Conservation (phyloP, 1,140 invertebrate species). For the Drosophila repleta region DNA sequence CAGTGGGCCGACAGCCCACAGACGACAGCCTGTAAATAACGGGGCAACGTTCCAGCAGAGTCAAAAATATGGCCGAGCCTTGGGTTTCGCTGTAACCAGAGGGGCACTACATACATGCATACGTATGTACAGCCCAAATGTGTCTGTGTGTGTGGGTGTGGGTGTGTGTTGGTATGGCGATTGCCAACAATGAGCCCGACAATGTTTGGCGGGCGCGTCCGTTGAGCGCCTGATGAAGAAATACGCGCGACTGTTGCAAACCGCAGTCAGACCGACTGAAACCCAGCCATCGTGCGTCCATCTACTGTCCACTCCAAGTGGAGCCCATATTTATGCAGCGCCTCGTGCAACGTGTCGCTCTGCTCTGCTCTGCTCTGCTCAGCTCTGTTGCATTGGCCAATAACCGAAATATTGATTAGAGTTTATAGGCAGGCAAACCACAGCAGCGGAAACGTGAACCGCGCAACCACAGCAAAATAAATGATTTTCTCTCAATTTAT, state of each 20-base stretch:
- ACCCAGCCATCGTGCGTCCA: too few species aligned
- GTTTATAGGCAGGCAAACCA: constrained; percentile 30
- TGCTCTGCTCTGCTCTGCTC: constrained; percentile 13
- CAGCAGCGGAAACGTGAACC: constrained; percentile 13
- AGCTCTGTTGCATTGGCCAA: constrained; percentile 62
- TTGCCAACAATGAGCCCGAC: constrained; percentile 25
- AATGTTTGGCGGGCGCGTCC: constrained; percentile 53
- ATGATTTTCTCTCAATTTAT: not conserved
- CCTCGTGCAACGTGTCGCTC: constrained; percentile 44
- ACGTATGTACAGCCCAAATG: constrained; percentile 7
- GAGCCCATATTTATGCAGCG: constrained; percentile 63
- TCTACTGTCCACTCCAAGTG: constrained; percentile 9
- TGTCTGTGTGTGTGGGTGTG: constrained; percentile 5
- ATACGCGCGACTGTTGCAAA: constrained; percentile 60
- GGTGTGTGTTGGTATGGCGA: constrained; percentile 1
- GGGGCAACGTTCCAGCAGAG: constrained; percentile 34
- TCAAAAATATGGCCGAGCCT: constrained; percentile 52
- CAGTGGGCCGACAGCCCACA: not conserved
- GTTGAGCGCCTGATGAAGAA: constrained; percentile 54
- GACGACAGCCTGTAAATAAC: constrained; percentile 44
- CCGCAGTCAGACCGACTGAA: constrained; percentile 49
- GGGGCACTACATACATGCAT: constrained; percentile 15
- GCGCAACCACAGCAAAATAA: constrained; percentile 24
- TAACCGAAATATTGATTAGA: constrained; percentile 78
- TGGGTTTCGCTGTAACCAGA: constrained; percentile 5